Base-by-base conservation (phyloP, 2,888 invertebrate genomes). In the Orthosia cruda region DNA sequence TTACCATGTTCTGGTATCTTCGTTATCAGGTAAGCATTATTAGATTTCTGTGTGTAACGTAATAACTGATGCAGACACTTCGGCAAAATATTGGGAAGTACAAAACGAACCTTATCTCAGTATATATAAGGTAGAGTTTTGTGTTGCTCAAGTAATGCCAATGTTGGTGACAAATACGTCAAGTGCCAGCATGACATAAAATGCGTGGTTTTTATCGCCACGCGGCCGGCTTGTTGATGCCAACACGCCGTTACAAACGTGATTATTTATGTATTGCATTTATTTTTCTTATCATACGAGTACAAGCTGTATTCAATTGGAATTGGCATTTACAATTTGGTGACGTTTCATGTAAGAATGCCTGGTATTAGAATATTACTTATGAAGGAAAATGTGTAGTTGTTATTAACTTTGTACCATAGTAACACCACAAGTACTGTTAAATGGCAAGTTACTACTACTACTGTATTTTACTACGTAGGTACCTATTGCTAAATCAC, bases 1-100 rank as follows among this genome's bases (percentile, higher is more conserved):
- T 98, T 76, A 97, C 97, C 26, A 97, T 98, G 97, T 98, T 98
- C 91, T 98, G 98, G 98, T 98, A 98, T 91, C 97, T 98, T 57
- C 97, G 98, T 89, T 97, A 97, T 93, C 98, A 98, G 95, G 98
- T 98, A 91, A 95, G 71, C 20, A 7, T 26, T 67, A 59, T 55
- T 57, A 57, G 55, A 83, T 67, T 77, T 62, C 40, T 71, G 55
- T 63, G 62, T 68, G 62, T 71, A 54, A 65, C 58, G 23, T 26
- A 26, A 57, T 66, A 69, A 62, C 23, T 64, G 18, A 5, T 59
- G n/a, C 40, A 18, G 12, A 13, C 5, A 12, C 16, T 40, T 32
- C 32, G 9, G 15, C 13, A n/a, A 54, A n/a, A 4, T 57, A 26
- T 57, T 18, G 32, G 18, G 12, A n/a, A 16, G 9, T 16, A 16